Conservation (phyloP, 1,140 invertebrate species). For the Babylonia areolata region DNA sequence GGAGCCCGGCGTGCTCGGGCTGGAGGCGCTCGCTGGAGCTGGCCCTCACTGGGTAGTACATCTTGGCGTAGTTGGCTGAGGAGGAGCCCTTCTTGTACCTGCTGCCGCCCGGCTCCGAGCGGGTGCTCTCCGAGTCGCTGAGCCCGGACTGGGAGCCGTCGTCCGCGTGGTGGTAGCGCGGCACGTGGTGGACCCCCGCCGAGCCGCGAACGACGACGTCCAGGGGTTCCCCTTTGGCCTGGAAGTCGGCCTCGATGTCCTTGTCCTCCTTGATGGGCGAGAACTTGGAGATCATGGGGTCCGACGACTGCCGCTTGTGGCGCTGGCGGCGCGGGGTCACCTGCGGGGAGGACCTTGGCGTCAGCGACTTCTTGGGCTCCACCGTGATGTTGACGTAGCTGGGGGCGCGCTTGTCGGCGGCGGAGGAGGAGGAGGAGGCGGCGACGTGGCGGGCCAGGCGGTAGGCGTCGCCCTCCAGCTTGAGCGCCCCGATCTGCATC, state of each 20-base stretch:
- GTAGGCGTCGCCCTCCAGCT: conserved; percentile 65
- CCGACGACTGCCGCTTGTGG: conserved; percentile 72
- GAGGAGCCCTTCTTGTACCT: conserved; percentile 60
- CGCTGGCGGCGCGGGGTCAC: conserved; percentile 70
- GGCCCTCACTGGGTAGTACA: conserved; percentile 57
- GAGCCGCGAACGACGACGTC: conserved; percentile 27
- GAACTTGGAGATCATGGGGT: conserved; percentile 76
- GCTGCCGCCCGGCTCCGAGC: conserved; percentile 65
- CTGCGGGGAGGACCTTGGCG: conserved; percentile 71
- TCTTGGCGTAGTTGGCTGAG: conserved; percentile 65
- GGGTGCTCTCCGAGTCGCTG: conserved; percentile 70
- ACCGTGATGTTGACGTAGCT: conserved; percentile 29
- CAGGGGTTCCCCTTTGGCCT: conserved; percentile 47
- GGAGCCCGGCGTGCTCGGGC: conserved; percentile 40
- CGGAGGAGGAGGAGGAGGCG: not conserved
- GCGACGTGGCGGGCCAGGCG: conserved; percentile 35
- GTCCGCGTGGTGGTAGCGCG: conserved; percentile 61
- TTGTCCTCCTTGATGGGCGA: conserved; percentile 79
- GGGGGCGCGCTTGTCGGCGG: conserved; percentile 29
- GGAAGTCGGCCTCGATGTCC: conserved; percentile 76
- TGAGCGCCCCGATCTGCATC: conserved; percentile 68
- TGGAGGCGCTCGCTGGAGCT: conserved; percentile 41
- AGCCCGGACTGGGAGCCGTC: conserved; percentile 71
- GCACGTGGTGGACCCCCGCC: conserved; percentile 18
- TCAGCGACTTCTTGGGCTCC: conserved; percentile 47